Evolutionary conservation across 2,888 invertebrate genomes (phyloP).

Genomic region (Eretmocerus hayati): DNA sequence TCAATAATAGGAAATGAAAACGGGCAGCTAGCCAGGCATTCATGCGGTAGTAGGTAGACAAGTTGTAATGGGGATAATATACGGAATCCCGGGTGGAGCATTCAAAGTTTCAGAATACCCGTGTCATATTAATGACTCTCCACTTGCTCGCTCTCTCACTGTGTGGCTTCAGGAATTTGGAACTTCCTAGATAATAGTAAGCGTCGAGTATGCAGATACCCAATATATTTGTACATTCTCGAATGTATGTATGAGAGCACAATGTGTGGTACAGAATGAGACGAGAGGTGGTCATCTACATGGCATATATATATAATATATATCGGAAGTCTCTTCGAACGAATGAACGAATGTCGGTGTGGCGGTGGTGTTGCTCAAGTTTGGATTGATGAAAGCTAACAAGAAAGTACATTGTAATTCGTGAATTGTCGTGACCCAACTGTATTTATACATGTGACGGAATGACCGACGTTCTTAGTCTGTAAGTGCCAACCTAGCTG

Average conservation of each 20-base stretch:
- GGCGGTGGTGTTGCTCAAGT: constrained; percentile 39
- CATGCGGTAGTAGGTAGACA: neutral
- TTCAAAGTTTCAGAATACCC: neutral
- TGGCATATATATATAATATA: constrained; percentile 36
- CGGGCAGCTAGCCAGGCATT: constrained; percentile 9
- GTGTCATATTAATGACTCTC: constrained; percentile 11
- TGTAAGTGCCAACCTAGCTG: constrained; percentile 35
- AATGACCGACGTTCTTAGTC: constrained; percentile 42
- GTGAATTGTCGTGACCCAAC: constrained; percentile 44
- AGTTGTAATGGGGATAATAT: too few relatives aligned
- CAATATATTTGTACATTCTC: constrained; percentile 15
- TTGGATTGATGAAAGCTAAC: constrained; percentile 43
- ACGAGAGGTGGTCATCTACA: too few relatives aligned
- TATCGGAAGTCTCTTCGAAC: too few relatives aligned
- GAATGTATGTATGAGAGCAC: too few relatives aligned
- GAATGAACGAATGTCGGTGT: too few relatives aligned
- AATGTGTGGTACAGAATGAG: too few relatives aligned
- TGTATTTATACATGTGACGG: constrained; percentile 47
- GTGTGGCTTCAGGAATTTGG: constrained; percentile 6
- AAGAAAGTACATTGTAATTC: constrained; percentile 49
- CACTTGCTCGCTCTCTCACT: too few relatives aligned
- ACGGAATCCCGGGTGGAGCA: neutral
- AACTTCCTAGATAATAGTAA: constrained; percentile 11
- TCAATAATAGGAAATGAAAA: constrained; percentile 8
- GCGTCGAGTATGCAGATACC: constrained; percentile 1